Conservation (phyloP, 1,140 invertebrate species). For the Drosophila quadrilineata region DNA sequence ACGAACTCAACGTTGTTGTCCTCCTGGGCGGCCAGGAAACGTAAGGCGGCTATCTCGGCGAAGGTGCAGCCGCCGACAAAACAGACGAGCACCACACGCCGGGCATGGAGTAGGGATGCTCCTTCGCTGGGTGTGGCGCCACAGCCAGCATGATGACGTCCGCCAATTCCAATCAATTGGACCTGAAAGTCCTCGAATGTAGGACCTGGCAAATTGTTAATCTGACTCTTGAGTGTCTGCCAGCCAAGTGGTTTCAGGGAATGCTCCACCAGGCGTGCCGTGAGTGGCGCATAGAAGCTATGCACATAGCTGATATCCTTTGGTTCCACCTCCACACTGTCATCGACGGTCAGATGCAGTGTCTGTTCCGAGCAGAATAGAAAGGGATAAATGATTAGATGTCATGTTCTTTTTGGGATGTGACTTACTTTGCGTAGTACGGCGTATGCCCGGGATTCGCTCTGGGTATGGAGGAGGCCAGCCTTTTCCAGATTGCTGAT, state of each 20-base stretch:
- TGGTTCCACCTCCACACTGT: constrained; percentile 91
- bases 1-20: constrained; percentile 96
- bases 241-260: constrained; percentile 88
- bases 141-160: constrained; percentile 81
- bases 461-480: constrained; percentile 89
- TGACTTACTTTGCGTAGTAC: constrained; percentile 85
- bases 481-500: constrained; percentile 94
- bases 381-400: background rate
- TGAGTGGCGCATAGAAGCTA: constrained; percentile 96
- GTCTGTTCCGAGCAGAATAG: constrained; percentile 83
- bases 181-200: constrained; percentile 84
- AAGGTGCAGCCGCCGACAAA: constrained; percentile 98
- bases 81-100: constrained; percentile 93
- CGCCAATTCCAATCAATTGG: constrained; percentile 82
- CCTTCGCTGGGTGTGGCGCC: constrained; percentile 85
- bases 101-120: constrained; percentile 86
- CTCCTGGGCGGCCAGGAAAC: constrained; percentile 95
- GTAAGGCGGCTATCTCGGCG: constrained; percentile 95
- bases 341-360: constrained; percentile 92
- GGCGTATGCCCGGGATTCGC: constrained; percentile 86
- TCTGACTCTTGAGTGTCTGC: constrained; percentile 84
- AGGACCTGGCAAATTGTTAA: constrained; percentile 84
- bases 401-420: background rate
- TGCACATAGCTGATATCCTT: constrained; percentile 97
- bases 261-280: constrained; percentile 92